Base-by-base conservation (phyloP, 2,888 invertebrate species). In the Pterostichus madidus region DNA sequence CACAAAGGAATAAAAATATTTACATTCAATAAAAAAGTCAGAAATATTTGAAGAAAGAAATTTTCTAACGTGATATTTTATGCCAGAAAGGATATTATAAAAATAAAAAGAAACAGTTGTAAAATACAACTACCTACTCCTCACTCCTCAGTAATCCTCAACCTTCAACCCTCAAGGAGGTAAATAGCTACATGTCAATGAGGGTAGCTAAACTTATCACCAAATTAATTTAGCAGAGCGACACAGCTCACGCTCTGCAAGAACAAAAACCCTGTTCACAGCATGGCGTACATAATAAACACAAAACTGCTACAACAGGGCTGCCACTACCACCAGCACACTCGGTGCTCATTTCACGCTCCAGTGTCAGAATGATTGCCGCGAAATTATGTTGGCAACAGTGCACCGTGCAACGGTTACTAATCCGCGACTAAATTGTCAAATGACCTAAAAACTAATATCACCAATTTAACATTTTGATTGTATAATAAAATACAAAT, bases 271-370 rank as follows among this genome's bases (percentile, higher is more conserved):
- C n/a, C 56, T 77, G 32, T n/a, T 35, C 53, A 17, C 76, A 77
- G 56, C 56, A 77, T 77, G 53, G 56, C 39, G 79, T 79, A 64
- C 68, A 61, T 80, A 80, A 71, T 71, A 68, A 78, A 78, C 78
- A 78, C 78, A 59, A 78, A 59, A 73, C 24, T 11, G 44, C 44
- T 39, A 73, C 44, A 35, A 32, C 35, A 53, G 78, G 7, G 24
- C 24, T 49, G 71, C 71, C 71, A 71, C 44, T 44, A 8, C 64
- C 35, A 17, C 56, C 13, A 6, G 8, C 7, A 7, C 39, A 8
- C 39, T 39, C 39, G 39, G 7, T 39, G 39, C 76, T 53, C 52
- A 76, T 76, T 76, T 76, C 76, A 76, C 53, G 76, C 24, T 76
- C 24, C 76, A 76, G 52, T 52, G 76, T 76, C 76, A 76, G n/a